Percentiles rank a stretch among this genome's conserved stretches.
Conservation (phyloP, 2,113 vertebrate genomes). For the Silurus meridionalis region DNA sequence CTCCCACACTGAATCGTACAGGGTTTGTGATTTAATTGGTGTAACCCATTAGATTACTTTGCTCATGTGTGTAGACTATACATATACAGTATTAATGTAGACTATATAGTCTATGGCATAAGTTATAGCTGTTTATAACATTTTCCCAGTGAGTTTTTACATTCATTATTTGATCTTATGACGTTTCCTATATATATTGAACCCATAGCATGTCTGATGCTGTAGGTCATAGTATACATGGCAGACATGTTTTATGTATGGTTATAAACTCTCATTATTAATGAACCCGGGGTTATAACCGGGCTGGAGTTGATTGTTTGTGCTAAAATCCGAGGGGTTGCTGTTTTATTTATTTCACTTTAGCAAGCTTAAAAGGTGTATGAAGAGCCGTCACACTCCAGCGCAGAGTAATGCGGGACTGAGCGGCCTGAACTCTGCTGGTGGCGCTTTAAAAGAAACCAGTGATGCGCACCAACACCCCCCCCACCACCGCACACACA, state of each 20-base stretch:
- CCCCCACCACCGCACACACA: neutral
- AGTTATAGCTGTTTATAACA: no score
- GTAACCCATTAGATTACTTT: no score
- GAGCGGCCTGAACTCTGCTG: constrained; percentile 31
- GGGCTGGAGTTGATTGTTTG: constrained; percentile 9
- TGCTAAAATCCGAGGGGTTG: neutral
- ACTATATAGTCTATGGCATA: no score
- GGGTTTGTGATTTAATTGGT: neutral
- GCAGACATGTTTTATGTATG: neutral
- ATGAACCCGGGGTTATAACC: neutral
- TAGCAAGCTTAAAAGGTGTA: constrained; percentile 2
- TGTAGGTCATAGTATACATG: no score
- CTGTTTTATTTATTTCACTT: constrained; percentile 31
- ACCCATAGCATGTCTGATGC: neutral
- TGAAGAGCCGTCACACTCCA: constrained; percentile 15
- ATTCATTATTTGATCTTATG: neutral
- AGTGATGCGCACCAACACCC: constrained; percentile 47
- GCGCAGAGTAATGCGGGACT: constrained; percentile 22
- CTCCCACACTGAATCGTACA: neutral
- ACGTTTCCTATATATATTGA: neutral
- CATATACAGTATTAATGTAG: no score
- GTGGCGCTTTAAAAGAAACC: constrained; percentile 54
- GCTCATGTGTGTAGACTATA: no score
- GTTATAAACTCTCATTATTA: neutral
- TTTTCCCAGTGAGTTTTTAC: no score